These are phyloP conservation scores for Cinclus mexicanus DNA, from an alignment of 2,113 vertebrate genomes.

Conservation along the genomic window DNA sequence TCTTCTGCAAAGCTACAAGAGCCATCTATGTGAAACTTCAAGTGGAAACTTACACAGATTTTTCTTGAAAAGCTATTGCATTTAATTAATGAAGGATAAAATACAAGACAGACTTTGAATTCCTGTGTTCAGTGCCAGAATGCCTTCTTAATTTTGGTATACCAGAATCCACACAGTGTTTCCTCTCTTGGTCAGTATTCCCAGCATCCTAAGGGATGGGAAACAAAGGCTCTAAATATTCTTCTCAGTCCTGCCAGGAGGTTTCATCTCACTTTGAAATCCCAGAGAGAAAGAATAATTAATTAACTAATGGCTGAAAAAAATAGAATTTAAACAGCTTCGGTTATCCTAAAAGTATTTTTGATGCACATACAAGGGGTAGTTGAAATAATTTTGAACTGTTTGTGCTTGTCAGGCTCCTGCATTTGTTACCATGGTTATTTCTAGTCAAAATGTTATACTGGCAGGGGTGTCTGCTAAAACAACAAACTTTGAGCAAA, in stretches of 20 bases:
- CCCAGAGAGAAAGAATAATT: not conserved
- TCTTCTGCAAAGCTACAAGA: not conserved
- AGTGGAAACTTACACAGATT: not conserved
- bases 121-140: not conserved
- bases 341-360: not conserved
- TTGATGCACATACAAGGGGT: not conserved
- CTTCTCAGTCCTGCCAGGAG: not conserved
- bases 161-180: not conserved
- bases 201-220: not conserved
- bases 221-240: not conserved
- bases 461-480: not conserved
- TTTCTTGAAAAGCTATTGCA: not conserved
- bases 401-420: not conserved
- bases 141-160: not conserved
- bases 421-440: conserved; percentile 14
- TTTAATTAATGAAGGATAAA: not conserved
- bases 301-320: not conserved
- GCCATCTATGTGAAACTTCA: not conserved
- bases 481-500: conserved; percentile 36
- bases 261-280: not conserved
- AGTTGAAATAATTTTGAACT: not conserved
- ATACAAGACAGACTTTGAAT: not conserved
- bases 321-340: not conserved
- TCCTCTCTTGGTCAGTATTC: not conserved
- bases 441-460: conserved; percentile 36